Evolutionary conservation across 2,113 vertebrate species (phyloP).

Genomic region (Xiphophorus hellerii): DNA sequence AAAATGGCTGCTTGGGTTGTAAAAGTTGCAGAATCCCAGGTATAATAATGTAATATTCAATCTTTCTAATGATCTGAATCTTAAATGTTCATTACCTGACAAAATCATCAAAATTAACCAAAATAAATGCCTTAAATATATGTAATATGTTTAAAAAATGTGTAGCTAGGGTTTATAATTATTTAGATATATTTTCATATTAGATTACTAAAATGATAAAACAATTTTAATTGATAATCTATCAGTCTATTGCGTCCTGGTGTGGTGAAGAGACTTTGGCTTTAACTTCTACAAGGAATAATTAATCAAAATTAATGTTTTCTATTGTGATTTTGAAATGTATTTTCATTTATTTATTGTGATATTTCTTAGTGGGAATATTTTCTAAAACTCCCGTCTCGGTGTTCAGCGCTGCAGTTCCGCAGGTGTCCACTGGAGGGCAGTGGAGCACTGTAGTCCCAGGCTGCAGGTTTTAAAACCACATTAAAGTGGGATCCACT

Average conservation of each 20-base stretch:
- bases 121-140: too few relatives aligned
- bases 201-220: too few relatives aligned
- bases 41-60: too few relatives aligned
- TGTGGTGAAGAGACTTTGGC: not conserved
- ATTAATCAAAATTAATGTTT: too few relatives aligned
- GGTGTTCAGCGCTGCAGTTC: conserved; percentile 1
- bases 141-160: too few relatives aligned
- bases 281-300: not conserved
- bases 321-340: not conserved
- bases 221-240: too few relatives aligned
- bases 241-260: not conserved
- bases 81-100: too few relatives aligned
- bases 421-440: conserved; percentile 71
- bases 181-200: not conserved
- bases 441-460: conserved; percentile 63
- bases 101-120: too few relatives aligned
- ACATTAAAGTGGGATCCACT: not conserved
- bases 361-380: not conserved
- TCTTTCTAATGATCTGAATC: too few relatives aligned
- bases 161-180: not conserved
- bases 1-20: too few relatives aligned
- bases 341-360: not conserved
- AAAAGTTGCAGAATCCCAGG: too few relatives aligned
- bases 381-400: not conserved
- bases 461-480: not conserved